A percentile compares a stretch with the other conserved stretches of the same genome.
Conservation (phyloP, 2,797 vertebrate genomes). For the Aplochiton taeniatus region DNA sequence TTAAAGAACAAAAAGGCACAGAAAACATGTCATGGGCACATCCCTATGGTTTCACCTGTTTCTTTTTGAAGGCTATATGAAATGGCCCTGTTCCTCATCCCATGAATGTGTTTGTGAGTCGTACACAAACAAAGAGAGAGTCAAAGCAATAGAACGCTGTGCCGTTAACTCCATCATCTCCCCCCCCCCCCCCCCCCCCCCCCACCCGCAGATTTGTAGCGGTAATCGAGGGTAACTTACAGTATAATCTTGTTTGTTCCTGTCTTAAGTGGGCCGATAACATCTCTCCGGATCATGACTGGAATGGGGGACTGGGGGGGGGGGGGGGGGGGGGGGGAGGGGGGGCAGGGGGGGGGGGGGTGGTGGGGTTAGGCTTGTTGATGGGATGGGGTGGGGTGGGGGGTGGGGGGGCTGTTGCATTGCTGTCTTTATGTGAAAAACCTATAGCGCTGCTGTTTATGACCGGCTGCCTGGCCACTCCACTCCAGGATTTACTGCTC, state of each 20-base stretch:
- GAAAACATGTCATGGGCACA: constrained; percentile 70
- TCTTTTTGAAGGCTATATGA: constrained; percentile 73
- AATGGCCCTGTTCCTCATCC: constrained; percentile 66
- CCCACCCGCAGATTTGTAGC: constrained; percentile 68
- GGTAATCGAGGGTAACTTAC: constrained; percentile 74
- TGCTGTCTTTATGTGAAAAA: constrained; percentile 73
- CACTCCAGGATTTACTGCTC: constrained; percentile 64
- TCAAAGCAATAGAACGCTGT: constrained; percentile 60
- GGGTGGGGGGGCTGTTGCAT: constrained; percentile 62
- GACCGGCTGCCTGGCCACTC: constrained; percentile 59
- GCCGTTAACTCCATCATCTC: constrained; percentile 70
- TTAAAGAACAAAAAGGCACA: neutral
- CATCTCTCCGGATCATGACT: constrained; percentile 65
- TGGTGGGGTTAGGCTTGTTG: constrained; percentile 22
- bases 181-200: constrained; percentile 16
- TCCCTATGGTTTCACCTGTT: constrained; percentile 50
- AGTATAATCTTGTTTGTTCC: constrained; percentile 74
- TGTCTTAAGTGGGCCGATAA: constrained; percentile 76
- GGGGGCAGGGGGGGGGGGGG: neutral
- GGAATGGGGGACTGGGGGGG: constrained; percentile 17
- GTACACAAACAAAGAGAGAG: constrained; percentile 65
- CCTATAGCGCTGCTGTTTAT: constrained; percentile 70
- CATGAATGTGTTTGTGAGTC: constrained; percentile 64
- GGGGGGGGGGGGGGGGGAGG: neutral
- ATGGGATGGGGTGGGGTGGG: constrained; percentile 10